A percentile compares a stretch with the other conserved stretches of the same genome.
These are phyloP conservation scores for Eremophila alpestris DNA, from an alignment of 2,797 vertebrate genomes.

Conservation along the genomic window DNA sequence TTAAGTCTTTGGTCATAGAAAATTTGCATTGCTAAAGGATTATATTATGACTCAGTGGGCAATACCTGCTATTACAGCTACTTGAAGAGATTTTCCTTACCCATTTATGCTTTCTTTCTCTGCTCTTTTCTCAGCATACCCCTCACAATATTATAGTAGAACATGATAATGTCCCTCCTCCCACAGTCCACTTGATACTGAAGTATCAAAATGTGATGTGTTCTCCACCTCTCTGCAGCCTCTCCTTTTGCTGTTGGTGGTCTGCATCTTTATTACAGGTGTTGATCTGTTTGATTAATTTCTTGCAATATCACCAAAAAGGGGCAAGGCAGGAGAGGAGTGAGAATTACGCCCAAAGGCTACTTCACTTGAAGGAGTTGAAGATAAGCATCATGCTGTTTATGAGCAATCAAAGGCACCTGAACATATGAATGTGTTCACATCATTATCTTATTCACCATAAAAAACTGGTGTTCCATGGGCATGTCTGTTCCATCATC, in stretches of 20 bases:
- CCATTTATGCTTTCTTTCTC: background rate
- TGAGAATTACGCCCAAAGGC: background rate
- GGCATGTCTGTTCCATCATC: background rate
- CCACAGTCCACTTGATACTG: background rate
- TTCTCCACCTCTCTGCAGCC: background rate
- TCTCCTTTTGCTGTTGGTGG: background rate
- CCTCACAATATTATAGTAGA: background rate
- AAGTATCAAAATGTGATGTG: background rate
- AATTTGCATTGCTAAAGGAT: constrained; percentile 19
- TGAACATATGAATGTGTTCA: background rate
- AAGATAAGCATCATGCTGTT: background rate
- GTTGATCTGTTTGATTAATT: background rate
- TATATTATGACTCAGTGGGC: constrained; percentile 1
- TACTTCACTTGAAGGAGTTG: background rate
- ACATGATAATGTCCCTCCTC: background rate
- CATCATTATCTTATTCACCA: background rate
- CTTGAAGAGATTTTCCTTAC: background rate
- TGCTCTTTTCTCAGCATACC: background rate
- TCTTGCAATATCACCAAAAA: background rate
- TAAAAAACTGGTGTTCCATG: background rate
- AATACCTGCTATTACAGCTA: background rate
- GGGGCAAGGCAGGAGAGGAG: background rate
- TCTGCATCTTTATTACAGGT: background rate
- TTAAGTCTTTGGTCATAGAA: constrained; percentile 36
- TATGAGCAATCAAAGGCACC: background rate